phyloP scores from a whole-genome alignment of 2,888 invertebrate genomes.

The Epirrhoe tristata region DNA sequence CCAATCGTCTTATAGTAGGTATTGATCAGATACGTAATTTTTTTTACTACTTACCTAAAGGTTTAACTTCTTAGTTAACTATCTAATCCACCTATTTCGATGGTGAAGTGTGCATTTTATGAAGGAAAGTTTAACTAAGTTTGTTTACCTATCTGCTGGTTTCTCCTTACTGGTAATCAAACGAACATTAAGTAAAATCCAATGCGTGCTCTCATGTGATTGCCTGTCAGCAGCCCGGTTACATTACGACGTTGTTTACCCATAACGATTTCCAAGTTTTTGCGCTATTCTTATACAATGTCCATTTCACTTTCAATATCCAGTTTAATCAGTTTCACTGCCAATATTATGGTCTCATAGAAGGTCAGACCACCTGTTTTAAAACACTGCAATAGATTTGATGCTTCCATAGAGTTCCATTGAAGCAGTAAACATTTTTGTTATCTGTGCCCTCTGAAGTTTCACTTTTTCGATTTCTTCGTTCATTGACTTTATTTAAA shows the following conservation, averaged over 20 bases:
- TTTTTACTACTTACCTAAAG: slow-evolving; percentile 14
- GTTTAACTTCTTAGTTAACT: slow-evolving; percentile 7
- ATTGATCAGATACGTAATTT: slow-evolving; percentile 50
- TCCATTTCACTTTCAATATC: slow-evolving; percentile 55
- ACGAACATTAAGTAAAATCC: slow-evolving; percentile 50
- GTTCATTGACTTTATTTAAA: slow-evolving; percentile 41
- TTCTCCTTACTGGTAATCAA: slow-evolving; percentile 47
- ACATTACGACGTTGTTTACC: slow-evolving; percentile 44
- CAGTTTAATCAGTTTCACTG: slow-evolving; percentile 53
- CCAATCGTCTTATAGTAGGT: too few relatives aligned
- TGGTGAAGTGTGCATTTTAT: slow-evolving; percentile 38
- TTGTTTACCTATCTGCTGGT: slow-evolving; percentile 24
- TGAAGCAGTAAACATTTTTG: slow-evolving; percentile 38
- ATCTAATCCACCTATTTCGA: slow-evolving; percentile 10
- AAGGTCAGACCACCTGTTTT: not conserved
- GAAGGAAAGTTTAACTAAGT: slow-evolving; percentile 23
- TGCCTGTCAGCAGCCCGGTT: slow-evolving; percentile 40
- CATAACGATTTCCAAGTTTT: slow-evolving; percentile 53
- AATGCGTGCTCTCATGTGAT: slow-evolving; percentile 43
- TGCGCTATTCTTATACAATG: slow-evolving; percentile 44
- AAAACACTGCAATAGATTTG: slow-evolving; percentile 1
- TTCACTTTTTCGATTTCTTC: slow-evolving; percentile 46
- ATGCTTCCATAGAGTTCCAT: slow-evolving; percentile 20
- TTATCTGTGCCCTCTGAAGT: slow-evolving; percentile 33
- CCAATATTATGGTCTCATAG: slow-evolving; percentile 22